phyloP scores from a whole-genome alignment of 37 sponge, comb jelly and placozoan species.

The Lycopodina hypogea region DNA sequence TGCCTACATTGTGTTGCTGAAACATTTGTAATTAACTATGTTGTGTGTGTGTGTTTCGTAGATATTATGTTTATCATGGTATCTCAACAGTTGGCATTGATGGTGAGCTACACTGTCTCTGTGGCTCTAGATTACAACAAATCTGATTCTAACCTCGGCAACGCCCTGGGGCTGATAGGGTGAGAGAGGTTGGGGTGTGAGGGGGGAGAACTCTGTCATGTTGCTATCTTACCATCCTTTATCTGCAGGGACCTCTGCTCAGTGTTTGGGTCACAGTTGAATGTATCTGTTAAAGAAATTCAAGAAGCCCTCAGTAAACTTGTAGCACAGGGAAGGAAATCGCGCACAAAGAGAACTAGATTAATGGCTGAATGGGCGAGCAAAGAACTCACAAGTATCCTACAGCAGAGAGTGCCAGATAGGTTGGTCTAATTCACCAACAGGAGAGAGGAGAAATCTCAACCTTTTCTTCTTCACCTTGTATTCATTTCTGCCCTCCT shows the following conservation, averaged over 20 bases:
- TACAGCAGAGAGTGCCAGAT: slow-evolving; percentile 14
- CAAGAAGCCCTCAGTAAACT: slow-evolving; percentile 53
- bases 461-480: too few relatives aligned
- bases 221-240: neutral
- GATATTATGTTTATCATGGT: slow-evolving; percentile 1
- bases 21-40: too few relatives aligned
- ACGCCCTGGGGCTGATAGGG: slow-evolving; percentile 88
- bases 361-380: slow-evolving; percentile 80
- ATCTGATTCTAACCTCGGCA: slow-evolving; percentile 70
- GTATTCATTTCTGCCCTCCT: too few relatives aligned
- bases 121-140: slow-evolving; percentile 78
- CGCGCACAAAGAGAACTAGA: slow-evolving; percentile 69
- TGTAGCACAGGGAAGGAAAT: slow-evolving; percentile 62
- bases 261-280: slow-evolving; percentile 38
- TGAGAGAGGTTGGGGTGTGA: slow-evolving; percentile 14
- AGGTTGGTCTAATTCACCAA: too few relatives aligned
- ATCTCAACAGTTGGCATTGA: slow-evolving; percentile 67
- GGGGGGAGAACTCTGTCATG: neutral
- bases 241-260: slow-evolving; percentile 55
- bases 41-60: neutral
- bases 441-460: too few relatives aligned
- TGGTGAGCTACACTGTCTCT: slow-evolving; percentile 62
- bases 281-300: slow-evolving; percentile 3
- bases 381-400: slow-evolving; percentile 45
- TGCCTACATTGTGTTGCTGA: too few relatives aligned